Conservation (phyloP, 1,140 invertebrate genomes). For the Elysia chlorotica region DNA sequence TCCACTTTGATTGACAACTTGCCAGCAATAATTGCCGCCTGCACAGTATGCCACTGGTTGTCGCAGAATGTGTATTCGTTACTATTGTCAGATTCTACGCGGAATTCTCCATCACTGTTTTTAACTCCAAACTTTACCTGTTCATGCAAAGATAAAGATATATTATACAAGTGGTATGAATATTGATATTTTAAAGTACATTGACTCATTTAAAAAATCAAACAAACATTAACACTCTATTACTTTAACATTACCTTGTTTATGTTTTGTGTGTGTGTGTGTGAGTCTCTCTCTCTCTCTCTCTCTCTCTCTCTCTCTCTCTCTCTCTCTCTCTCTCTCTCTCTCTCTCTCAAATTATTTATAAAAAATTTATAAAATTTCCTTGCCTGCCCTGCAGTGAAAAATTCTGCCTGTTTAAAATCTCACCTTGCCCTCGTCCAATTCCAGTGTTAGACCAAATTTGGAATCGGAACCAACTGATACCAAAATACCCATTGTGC, state of each 20-base stretch:
- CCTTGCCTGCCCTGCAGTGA: too few species aligned
- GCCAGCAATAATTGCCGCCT: slow-evolving; percentile 69
- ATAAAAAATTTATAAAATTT: too few species aligned
- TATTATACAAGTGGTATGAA: neutral
- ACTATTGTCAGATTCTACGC: slow-evolving; percentile 72
- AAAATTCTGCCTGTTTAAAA: neutral
- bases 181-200: neutral
- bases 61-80: slow-evolving; percentile 76
- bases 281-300: neutral
- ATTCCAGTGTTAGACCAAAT: slow-evolving; percentile 75
- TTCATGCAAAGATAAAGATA: slow-evolving; percentile 24
- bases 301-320: too few species aligned
- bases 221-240: slow-evolving; percentile 3
- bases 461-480: slow-evolving; percentile 71
- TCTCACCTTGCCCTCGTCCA: slow-evolving; percentile 76
- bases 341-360: too few species aligned
- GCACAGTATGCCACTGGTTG: slow-evolving; percentile 84
- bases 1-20: slow-evolving; percentile 77
- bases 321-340: too few species aligned
- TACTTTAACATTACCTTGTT: neutral
- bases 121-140: slow-evolving; percentile 63
- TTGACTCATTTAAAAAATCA: too few species aligned
- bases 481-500: slow-evolving; percentile 79
- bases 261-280: neutral
- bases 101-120: slow-evolving; percentile 65